Evolutionary conservation across 2,797 vertebrate genomes (phyloP).

Genomic region (Apogon talboti): DNA sequence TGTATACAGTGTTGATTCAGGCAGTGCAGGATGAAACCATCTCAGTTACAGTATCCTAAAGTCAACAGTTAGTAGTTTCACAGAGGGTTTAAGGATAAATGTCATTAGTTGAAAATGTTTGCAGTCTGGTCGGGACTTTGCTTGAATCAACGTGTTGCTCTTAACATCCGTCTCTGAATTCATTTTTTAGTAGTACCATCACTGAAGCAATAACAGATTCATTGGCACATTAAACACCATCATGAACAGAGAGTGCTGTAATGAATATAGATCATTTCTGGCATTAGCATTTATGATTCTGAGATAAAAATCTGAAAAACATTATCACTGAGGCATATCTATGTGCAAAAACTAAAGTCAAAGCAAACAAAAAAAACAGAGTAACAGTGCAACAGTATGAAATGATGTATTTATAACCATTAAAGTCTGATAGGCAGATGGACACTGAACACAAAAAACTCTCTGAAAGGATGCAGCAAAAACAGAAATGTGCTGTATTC

Average conservation of each 20-base stretch:
- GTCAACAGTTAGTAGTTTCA: slow-evolving; percentile 38
- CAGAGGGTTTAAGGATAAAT: slow-evolving; percentile 33
- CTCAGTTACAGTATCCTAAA: slow-evolving; percentile 38
- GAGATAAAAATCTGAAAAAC: slow-evolving; percentile 57
- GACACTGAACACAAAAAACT: slow-evolving; percentile 42
- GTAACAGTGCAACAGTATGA: slow-evolving; percentile 49
- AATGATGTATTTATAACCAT: slow-evolving; percentile 46
- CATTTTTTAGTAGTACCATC: slow-evolving; percentile 65
- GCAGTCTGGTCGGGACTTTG: slow-evolving; percentile 47
- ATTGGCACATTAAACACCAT: slow-evolving; percentile 77
- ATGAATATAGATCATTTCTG: slow-evolving; percentile 58
- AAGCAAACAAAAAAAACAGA: slow-evolving; percentile 35
- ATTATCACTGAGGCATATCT: slow-evolving; percentile 48
- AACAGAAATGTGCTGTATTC: slow-evolving; percentile 38
- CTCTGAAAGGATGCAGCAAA: slow-evolving; percentile 38
- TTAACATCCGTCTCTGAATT: slow-evolving; percentile 36
- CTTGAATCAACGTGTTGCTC: slow-evolving; percentile 30
- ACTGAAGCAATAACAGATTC: slow-evolving; percentile 75
- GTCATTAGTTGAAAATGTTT: slow-evolving; percentile 35
- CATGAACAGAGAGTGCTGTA: slow-evolving; percentile 57
- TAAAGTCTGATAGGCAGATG: slow-evolving; percentile 38
- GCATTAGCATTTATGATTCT: slow-evolving; percentile 49
- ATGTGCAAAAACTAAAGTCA: slow-evolving; percentile 16
- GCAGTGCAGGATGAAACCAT: slow-evolving; percentile 68
- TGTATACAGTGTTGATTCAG: slow-evolving; percentile 69